phyloP scores from a whole-genome alignment of 2,888 invertebrate genomes.

The Cataglyphis livida region DNA sequence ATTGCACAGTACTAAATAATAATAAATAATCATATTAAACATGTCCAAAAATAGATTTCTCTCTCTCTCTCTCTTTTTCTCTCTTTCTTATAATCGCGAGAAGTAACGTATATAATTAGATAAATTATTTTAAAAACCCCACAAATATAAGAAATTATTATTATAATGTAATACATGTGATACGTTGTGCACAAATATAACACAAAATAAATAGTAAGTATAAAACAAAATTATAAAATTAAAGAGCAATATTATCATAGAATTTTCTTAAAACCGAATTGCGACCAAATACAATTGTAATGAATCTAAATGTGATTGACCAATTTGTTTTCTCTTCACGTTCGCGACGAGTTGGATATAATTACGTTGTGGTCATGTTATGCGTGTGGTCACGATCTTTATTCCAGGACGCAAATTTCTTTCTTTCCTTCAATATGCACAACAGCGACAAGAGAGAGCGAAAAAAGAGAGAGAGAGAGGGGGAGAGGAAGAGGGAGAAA shows the following conservation, averaged over 20 bases:
- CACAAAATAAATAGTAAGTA: neutral
- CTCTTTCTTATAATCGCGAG: neutral
- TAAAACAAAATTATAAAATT: neutral
- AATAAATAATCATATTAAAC: conserved; percentile 16
- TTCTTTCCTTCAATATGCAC: neutral
- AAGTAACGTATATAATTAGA: conserved; percentile 4
- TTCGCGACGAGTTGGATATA: neutral
- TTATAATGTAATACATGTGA: neutral
- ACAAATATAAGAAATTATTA: conserved; percentile 8
- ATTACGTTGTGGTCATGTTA: conserved; percentile 10
- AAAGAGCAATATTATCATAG: neutral
- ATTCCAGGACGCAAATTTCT: neutral
- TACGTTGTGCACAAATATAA: neutral
- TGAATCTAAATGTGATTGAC: neutral
- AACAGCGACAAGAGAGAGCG: neutral
- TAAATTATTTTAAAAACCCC: conserved; percentile 12
- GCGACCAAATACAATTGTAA: neutral
- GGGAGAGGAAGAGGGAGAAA: neutral
- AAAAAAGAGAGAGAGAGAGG: neutral
- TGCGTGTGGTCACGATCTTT: neutral
- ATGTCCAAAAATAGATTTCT: neutral
- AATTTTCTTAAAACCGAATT: neutral
- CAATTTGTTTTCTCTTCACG: neutral
- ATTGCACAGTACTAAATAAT: conserved; percentile 8
- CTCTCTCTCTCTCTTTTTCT: no score